phyloP scores from a whole-genome alignment of 2,888 invertebrate genomes.

The Sminthurinus aureus region DNA sequence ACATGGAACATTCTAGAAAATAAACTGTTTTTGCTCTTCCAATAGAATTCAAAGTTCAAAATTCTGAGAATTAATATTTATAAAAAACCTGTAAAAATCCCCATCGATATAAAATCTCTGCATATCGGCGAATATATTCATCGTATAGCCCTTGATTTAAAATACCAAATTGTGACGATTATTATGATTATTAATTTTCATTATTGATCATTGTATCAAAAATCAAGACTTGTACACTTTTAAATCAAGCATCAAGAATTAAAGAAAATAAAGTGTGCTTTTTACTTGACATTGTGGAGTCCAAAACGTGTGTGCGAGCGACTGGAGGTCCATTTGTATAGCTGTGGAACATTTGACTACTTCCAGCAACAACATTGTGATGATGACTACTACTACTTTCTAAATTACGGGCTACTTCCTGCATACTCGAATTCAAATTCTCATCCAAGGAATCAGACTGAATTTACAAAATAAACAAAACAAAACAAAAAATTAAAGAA shows the following conservation, averaged over 20 bases:
- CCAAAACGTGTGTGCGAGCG: slow-evolving; percentile 41
- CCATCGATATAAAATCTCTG: slow-evolving; percentile 88
- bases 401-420: too few species aligned
- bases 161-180: background rate
- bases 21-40: too few species aligned
- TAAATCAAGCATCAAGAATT: too few species aligned
- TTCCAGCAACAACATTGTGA: too few species aligned
- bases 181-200: too few species aligned
- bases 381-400: too few species aligned
- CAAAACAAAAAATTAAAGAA: too few species aligned
- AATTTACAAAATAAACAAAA: too few species aligned
- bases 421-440: slow-evolving; percentile 62
- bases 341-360: too few species aligned
- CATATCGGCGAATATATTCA: slow-evolving; percentile 85
- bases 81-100: slow-evolving; percentile 74
- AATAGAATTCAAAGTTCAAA: too few species aligned
- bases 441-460: slow-evolving; percentile 82
- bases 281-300: slow-evolving; percentile 49
- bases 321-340: slow-evolving; percentile 2
- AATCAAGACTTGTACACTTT: background rate
- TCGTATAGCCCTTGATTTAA: slow-evolving; percentile 71
- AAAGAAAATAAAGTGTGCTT: background rate
- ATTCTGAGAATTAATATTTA: too few species aligned
- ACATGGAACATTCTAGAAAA: too few species aligned
- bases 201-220: background rate